Evolutionary conservation across 2,797 vertebrate genomes (phyloP).

Genomic region (Myotis findleyi): DNA sequence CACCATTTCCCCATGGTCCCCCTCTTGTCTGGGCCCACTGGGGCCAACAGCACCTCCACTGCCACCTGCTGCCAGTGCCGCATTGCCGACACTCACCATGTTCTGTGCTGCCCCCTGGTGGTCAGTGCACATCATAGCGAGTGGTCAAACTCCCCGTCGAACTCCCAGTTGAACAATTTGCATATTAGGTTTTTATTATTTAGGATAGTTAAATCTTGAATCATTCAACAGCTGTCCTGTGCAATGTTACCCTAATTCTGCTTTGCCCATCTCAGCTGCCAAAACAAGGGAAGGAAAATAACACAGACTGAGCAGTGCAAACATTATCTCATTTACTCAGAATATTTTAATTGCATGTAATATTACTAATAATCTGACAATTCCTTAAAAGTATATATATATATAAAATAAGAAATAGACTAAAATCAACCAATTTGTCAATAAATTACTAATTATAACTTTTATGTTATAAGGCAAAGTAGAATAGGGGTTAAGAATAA

Average conservation of each 20-base stretch:
- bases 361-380: neutral
- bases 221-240: neutral
- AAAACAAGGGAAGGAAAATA: neutral
- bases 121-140: too few relatives aligned
- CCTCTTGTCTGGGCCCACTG: too few relatives aligned
- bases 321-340: neutral
- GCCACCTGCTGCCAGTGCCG: too few relatives aligned
- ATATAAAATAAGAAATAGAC: slow-evolving; percentile 11
- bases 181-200: too few relatives aligned
- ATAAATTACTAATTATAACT: neutral
- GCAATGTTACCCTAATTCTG: neutral
- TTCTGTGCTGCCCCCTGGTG: too few relatives aligned
- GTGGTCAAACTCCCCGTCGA: too few relatives aligned
- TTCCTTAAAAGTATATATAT: neutral
- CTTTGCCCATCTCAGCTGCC: neutral
- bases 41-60: too few relatives aligned
- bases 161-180: too few relatives aligned
- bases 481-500: neutral
- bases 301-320: neutral
- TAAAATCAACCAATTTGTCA: neutral
- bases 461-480: neutral
- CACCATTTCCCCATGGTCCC: too few relatives aligned
- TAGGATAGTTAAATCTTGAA: neutral
- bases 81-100: too few relatives aligned
- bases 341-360: neutral